These are phyloP conservation scores for Tamias sibiricus DNA, from an alignment of 2,113 vertebrate genomes.

Conservation along the genomic window DNA sequence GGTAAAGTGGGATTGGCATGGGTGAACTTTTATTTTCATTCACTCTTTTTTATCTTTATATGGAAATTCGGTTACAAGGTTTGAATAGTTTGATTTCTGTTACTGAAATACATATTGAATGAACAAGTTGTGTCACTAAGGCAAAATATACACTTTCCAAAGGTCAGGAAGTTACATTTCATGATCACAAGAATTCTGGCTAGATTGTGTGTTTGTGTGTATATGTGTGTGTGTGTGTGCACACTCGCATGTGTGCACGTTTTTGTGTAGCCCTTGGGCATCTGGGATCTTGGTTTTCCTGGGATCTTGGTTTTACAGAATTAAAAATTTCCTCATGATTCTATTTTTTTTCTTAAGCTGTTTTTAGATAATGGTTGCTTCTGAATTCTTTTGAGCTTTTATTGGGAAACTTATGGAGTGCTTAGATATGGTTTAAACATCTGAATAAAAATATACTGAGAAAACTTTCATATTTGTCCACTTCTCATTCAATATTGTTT, in stretches of 20 bases:
- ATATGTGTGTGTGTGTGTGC: background rate
- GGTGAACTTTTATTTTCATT: constrained; percentile 55
- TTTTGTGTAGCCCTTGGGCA: background rate
- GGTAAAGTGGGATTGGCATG: background rate
- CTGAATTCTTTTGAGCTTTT: constrained; percentile 2
- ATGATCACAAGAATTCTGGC: constrained; percentile 15
- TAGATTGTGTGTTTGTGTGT: background rate
- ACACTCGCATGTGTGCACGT: background rate
- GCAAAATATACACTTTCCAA: background rate
- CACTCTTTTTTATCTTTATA: constrained; percentile 54
- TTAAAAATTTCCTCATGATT: constrained; percentile 57
- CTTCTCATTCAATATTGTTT: constrained; percentile 55
- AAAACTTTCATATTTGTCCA: constrained; percentile 24
- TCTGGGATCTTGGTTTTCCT: constrained; percentile 54
- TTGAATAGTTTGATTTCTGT: constrained; percentile 35
- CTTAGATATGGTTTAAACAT: constrained; percentile 45
- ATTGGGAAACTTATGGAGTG: background rate
- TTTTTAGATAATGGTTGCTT: background rate
- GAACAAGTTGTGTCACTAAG: background rate
- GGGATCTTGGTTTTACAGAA: constrained; percentile 52
- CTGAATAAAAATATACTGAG: background rate
- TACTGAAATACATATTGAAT: background rate
- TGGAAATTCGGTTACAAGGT: constrained; percentile 54
- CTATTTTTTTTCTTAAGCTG: background rate
- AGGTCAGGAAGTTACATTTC: background rate